Evolutionary conservation across 2,113 vertebrate species (phyloP).

Genomic region (Cisticola juncidis): DNA sequence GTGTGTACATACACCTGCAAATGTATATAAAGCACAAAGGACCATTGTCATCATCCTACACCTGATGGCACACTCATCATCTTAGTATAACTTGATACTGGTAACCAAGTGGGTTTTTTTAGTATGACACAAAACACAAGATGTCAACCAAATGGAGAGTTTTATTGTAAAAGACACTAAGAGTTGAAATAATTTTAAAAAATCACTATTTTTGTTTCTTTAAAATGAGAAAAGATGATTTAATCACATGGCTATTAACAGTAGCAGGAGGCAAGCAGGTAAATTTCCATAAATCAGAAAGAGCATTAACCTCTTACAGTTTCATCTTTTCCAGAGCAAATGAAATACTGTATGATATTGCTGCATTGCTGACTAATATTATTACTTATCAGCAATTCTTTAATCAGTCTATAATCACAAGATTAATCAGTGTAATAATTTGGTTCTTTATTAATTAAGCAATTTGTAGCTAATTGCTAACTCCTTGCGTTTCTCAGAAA

Average conservation of each 20-base stretch:
- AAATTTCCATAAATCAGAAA: neutral
- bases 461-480: neutral
- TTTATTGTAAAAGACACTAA: neutral
- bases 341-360: neutral
- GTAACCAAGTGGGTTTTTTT: neutral
- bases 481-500: neutral
- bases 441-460: slow-evolving; percentile 5
- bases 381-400: neutral
- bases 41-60: neutral
- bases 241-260: neutral
- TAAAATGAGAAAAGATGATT: neutral
- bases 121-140: neutral
- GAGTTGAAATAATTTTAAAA: neutral
- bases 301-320: neutral
- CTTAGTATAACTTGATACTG: neutral
- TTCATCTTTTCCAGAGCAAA: neutral
- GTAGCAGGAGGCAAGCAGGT: neutral
- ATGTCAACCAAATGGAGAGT: neutral
- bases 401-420: neutral
- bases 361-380: neutral
- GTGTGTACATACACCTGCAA: neutral
- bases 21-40: neutral
- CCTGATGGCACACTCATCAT: neutral
- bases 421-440: neutral
- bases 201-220: neutral